Evolutionary conservation across 2,888 invertebrate species (phyloP).

Genomic region (Meiosimyza decipiens): DNA sequence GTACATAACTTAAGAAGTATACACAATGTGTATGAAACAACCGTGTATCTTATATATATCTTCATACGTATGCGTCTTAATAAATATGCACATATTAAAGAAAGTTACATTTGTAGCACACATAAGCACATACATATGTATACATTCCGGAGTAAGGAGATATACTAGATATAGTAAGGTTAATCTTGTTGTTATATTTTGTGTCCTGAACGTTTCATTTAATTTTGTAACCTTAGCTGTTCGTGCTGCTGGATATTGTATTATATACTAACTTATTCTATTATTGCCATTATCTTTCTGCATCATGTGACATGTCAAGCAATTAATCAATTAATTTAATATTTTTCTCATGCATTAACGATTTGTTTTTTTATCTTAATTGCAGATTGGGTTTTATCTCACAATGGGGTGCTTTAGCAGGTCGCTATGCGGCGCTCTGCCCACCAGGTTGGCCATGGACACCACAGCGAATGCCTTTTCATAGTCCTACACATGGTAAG

Average conservation of each 20-base stretch:
- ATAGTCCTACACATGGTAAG: conserved; percentile 78
- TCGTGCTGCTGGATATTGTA: no score
- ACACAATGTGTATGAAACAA: no score
- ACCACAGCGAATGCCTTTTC: conserved; percentile 66
- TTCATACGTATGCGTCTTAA: no score
- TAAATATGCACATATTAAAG: no score
- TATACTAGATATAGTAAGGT: neutral
- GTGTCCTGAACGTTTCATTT: neutral
- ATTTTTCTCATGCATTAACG: neutral
- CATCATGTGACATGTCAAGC: neutral
- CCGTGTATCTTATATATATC: no score
- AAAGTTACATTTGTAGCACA: neutral
- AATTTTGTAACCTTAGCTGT: no score
- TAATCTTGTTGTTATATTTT: conserved; percentile 5
- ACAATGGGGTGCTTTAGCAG: conserved; percentile 83
- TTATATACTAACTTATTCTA: no score
- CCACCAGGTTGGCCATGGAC: conserved; percentile 76
- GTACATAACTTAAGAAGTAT: neutral
- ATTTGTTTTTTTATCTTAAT: conserved; percentile 53
- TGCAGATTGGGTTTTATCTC: conserved; percentile 84
- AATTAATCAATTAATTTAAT: conserved; percentile 1
- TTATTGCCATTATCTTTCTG: no score
- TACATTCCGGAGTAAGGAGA: neutral
- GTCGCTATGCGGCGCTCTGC: conserved; percentile 77
- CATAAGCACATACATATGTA: neutral